phyloP scores from a whole-genome alignment of 2,113 vertebrate genomes.

The Neotoma lepida region DNA sequence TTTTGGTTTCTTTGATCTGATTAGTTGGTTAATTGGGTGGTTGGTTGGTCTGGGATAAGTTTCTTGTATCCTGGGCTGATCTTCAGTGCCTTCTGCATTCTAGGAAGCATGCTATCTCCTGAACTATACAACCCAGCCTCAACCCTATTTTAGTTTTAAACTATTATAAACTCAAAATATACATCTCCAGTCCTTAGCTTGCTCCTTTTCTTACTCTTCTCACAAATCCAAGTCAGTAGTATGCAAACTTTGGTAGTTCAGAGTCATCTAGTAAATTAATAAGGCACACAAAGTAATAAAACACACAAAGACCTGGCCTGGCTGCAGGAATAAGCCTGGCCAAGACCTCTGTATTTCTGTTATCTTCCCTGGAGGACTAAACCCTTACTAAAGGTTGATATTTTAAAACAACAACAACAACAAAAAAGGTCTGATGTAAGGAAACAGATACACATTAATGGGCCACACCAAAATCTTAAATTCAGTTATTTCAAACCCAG shows the following conservation, averaged over 20 bases:
- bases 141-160: not conserved
- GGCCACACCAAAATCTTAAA: not conserved
- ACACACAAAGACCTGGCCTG: not conserved
- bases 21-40: not conserved
- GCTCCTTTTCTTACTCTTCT: not conserved
- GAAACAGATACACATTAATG: not conserved
- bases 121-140: not conserved
- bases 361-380: not conserved
- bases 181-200: not conserved
- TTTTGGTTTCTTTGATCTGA: not conserved
- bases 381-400: not conserved
- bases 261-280: not conserved
- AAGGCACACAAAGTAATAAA: not conserved
- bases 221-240: not conserved
- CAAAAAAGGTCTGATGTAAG: not conserved
- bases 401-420: no score
- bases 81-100: not conserved
- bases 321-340: not conserved
- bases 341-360: not conserved
- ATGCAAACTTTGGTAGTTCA: not conserved
- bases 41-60: not conserved
- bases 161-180: slow-evolving; percentile 20
- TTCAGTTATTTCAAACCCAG: not conserved
- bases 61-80: not conserved
- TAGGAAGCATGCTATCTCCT: not conserved